Evolutionary conservation across 2,797 vertebrate species (phyloP), one percentile per base, ranked within the genome.

Genomic region (Gallirallus australis): DNA sequence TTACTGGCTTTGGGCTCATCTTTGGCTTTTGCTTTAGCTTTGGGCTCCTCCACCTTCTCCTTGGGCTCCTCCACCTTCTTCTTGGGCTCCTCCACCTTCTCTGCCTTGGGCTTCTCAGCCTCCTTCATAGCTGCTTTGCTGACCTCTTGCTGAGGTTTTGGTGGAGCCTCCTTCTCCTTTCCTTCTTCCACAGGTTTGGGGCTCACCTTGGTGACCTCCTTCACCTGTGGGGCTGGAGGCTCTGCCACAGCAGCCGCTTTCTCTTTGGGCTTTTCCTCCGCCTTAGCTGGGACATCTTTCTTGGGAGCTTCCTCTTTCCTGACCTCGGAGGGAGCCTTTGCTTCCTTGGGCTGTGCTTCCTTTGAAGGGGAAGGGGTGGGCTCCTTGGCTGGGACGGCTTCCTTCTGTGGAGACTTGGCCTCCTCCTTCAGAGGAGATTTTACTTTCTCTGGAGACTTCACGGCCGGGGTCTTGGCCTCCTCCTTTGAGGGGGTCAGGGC

Each of bases 381-480:
- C 30, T 91, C 93, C 57, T 97, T 95, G 39, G 60, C 45, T 0
- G 83, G 92, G 8, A 92, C 65, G 0, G 0, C 89, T 95, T 98
- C 98, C 40, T 98, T 97, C 18, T 97, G 83, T 0, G 98, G 95
- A 73, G 98, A 92, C 78, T 94, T 98, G n/a, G 97, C 97, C 86
- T 89, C 79, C 33, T 89, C 94, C 50, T 97, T 92, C 69, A 21
- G 30, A 0, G 97, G 96, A 23, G 95, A 70, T 35, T 94, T 89
- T 27, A 4, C 77, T 50, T 93, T 96, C 8, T 52, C 78, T 0
- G 98, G 98, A 5, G 97, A 94, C 47, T 97, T 97, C 9, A 83
- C 66, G 0, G 59, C 13, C 1, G 64, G 52, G 15, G 69, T 11
- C 37, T 94, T 95, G 33, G 64, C 53, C 9, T 72, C 84, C 33